Percentiles rank a stretch among this genome's conserved stretches.
phyloP scores from a whole-genome alignment of 2,888 invertebrate genomes.

The Falcaria lacertinaria region DNA sequence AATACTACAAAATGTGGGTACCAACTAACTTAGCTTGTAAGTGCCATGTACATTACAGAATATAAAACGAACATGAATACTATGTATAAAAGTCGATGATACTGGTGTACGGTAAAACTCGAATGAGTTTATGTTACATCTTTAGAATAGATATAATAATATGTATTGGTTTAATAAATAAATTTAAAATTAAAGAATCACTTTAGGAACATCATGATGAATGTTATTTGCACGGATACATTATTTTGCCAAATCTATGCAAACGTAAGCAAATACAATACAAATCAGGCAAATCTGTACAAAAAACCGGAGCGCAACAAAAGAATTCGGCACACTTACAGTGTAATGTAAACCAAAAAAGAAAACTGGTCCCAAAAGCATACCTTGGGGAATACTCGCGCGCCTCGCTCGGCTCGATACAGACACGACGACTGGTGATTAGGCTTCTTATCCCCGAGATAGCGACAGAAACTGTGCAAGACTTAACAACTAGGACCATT shows the following conservation, averaged over 20 bases:
- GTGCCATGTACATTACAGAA: too few relatives aligned
- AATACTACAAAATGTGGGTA: too few relatives aligned
- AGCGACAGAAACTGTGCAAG: slow-evolving; percentile 79
- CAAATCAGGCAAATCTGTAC: slow-evolving; percentile 64
- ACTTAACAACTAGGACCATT: slow-evolving; percentile 79
- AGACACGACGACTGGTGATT: slow-evolving; percentile 79
- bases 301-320: slow-evolving; percentile 66
- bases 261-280: slow-evolving; percentile 50
- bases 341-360: slow-evolving; percentile 78
- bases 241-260: slow-evolving; percentile 26
- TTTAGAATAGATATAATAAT: too few relatives aligned
- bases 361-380: slow-evolving; percentile 77
- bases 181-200: too few relatives aligned
- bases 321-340: slow-evolving; percentile 78
- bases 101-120: too few relatives aligned
- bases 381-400: slow-evolving; percentile 70
- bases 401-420: slow-evolving; percentile 72
- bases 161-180: too few relatives aligned
- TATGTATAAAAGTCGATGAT: too few relatives aligned
- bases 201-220: not conserved
- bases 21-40: too few relatives aligned
- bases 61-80: too few relatives aligned
- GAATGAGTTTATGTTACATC: too few relatives aligned
- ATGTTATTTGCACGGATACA: slow-evolving; percentile 1
- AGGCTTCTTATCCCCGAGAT: slow-evolving; percentile 78